Conservation (phyloP, 2,888 invertebrate genomes). For the Euclidia mi region DNA sequence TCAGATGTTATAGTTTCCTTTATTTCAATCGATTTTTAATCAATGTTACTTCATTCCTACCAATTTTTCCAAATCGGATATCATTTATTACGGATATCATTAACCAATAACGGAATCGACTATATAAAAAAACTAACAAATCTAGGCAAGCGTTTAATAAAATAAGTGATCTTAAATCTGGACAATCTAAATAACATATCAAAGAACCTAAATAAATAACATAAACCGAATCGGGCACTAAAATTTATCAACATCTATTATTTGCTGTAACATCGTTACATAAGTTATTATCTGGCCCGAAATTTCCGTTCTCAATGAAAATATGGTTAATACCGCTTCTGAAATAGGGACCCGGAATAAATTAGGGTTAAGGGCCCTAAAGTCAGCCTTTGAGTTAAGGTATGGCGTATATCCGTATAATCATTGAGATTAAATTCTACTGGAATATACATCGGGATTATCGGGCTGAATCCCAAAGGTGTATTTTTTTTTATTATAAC, state of each 20-base stretch:
- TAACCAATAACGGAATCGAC: too few relatives aligned
- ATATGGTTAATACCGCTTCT: slow-evolving; percentile 47
- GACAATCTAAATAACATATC: neutral
- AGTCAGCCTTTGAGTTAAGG: slow-evolving; percentile 54
- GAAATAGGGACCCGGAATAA: slow-evolving; percentile 55
- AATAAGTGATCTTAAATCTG: too few relatives aligned
- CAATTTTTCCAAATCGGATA: too few relatives aligned
- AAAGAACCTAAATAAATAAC: neutral
- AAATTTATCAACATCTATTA: slow-evolving; percentile 37
- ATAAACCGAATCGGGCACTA: neutral
- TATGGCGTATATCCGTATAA: slow-evolving; percentile 61
- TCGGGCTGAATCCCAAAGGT: slow-evolving; percentile 44
- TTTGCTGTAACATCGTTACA: slow-evolving; percentile 22
- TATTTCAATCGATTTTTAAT: too few relatives aligned
- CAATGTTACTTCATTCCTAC: too few relatives aligned
- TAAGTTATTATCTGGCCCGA: slow-evolving; percentile 41
- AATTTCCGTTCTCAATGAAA: slow-evolving; percentile 49
- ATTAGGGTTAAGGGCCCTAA: slow-evolving; percentile 52
- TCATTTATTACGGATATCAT: too few relatives aligned
- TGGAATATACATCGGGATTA: slow-evolving; percentile 63
- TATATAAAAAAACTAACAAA: too few relatives aligned
- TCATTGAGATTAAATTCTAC: slow-evolving; percentile 67
- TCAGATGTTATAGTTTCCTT: too few relatives aligned
- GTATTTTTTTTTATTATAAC: slow-evolving; percentile 58
- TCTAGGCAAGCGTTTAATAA: too few relatives aligned